These are phyloP conservation scores for Solea solea DNA, from an alignment of 2,113 vertebrate species.

Conservation along the genomic window DNA sequence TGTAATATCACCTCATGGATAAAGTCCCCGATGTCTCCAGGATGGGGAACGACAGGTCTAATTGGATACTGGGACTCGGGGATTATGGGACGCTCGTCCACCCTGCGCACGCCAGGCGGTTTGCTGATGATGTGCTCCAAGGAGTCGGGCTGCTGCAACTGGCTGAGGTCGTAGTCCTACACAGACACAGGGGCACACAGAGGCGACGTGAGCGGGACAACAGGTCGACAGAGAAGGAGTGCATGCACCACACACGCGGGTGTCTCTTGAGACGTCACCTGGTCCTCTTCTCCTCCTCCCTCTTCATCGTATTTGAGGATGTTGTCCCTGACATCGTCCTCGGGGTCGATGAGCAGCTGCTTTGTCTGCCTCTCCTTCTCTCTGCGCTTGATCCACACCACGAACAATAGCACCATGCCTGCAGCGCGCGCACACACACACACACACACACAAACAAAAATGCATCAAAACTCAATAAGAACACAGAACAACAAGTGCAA, in stretches of 20 bases:
- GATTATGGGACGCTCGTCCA: slow-evolving; percentile 94
- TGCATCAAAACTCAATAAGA: not conserved
- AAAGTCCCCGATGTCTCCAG: slow-evolving; percentile 97
- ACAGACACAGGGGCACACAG: slow-evolving; percentile 26
- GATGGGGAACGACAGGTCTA: slow-evolving; percentile 92
- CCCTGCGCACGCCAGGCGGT: slow-evolving; percentile 89
- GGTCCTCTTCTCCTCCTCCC: slow-evolving; percentile 96
- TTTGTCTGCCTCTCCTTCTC: slow-evolving; percentile 95
- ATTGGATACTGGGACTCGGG: slow-evolving; percentile 95
- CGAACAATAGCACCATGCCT: slow-evolving; percentile 95
- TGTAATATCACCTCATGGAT: slow-evolving; percentile 89
- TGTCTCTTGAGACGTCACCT: slow-evolving; percentile 80
- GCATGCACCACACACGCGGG: not conserved
- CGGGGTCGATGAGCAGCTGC: slow-evolving; percentile 95
- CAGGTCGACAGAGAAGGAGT: not conserved
- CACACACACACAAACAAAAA: not conserved
- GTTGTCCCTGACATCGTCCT: slow-evolving; percentile 96
- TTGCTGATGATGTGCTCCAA: slow-evolving; percentile 95
- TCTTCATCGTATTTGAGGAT: slow-evolving; percentile 98
- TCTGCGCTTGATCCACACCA: slow-evolving; percentile 92
- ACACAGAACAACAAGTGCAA: too few species aligned
- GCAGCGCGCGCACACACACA: not conserved
- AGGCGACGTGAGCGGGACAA: slow-evolving; percentile 4
- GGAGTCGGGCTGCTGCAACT: slow-evolving; percentile 95
- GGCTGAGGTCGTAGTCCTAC: slow-evolving; percentile 97